Base-by-base conservation (phyloP, 2,888 invertebrate species). In the Caradrina kadenii region DNA sequence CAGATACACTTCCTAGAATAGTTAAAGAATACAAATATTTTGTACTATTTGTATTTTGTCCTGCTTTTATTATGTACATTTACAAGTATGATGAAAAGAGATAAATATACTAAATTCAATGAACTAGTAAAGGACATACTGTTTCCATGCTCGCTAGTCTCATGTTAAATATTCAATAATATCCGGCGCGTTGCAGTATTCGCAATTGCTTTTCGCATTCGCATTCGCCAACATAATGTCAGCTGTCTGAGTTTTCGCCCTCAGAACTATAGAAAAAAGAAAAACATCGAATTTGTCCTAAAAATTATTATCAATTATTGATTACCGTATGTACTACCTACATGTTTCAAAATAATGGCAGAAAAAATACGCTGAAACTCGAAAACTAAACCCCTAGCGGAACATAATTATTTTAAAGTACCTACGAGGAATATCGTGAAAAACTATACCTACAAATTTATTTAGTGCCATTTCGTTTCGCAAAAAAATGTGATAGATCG, bases 401-500 rank as follows among this genome's bases (percentile, higher is more conserved):
- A 45, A 26, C n/a, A 42, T 13, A 35, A 45, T 45, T 50, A 49
- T 56, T 60, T 21, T 15, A 48, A 45, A 48, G n/a, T 21, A 45
- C 45, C 45, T 45, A 63, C 48, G 45, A 60, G 49, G 55, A 52
- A 42, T 15, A 60, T 39, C 26, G 48, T 52, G 26, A n/a, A 26
- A 69, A 68, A 62, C 26, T 42, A 53, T 22, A 66, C 15, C 35
- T 35, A 60, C 39, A 53, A 50, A 53, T 22, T 70, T 69, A 61
- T 81, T 82, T 71, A 63, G 81, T 72, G 64, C 71, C 65, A 79
- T 85, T 86, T 83, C 70, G 82, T 80, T 97, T 60, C 97, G 96
- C 82, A 86, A 81, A 97, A 96, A 84, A 86, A 87, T 93, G 92
- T 91, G 87, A 83, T 69, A 66, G 91, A 90, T 88, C 82, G 83